phyloP scores from a whole-genome alignment of 1,140 invertebrate species.

The Apis mellifera region Amel_HAv3.1 CM009944.2:3383001-3383500 shows the following conservation, averaged over 20 bases:
- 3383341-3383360: too few relatives aligned
- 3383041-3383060: constrained; percentile 39
- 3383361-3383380: background rate
- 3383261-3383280: background rate
- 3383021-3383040: constrained; percentile 41
- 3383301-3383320: too few relatives aligned
- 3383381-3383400: background rate
- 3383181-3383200: background rate
- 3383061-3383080: constrained; percentile 40
- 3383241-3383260: background rate
- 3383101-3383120: constrained; percentile 11
- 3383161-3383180: background rate
- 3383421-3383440: constrained; percentile 8
- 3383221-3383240: background rate
- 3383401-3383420: background rate
- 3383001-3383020: constrained; percentile 56
- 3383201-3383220: background rate
- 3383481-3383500: constrained; percentile 27
- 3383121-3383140: constrained; percentile 4
- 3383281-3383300: background rate
- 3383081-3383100: constrained; percentile 22
- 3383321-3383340: background rate
- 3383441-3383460: constrained; percentile 5
- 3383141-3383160: constrained; percentile 16
- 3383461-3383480: constrained; percentile 32